Percentiles rank a stretch among this genome's conserved stretches.
Conservation (phyloP, 2,113 vertebrate species). For the Lota lota region DNA sequence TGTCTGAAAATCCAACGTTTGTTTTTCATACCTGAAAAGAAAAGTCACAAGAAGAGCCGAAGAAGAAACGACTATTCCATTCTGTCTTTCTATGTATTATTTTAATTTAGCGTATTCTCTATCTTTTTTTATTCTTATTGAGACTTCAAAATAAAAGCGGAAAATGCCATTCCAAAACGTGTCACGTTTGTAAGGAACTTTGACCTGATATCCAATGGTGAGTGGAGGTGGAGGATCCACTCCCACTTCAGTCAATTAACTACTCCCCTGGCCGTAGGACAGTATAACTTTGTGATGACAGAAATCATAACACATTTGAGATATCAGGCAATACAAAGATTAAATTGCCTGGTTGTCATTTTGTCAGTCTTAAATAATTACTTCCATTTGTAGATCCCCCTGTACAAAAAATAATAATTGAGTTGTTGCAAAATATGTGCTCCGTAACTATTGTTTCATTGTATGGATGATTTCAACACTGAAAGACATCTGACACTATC, state of each 20-base stretch:
- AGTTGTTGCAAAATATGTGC: too few species aligned
- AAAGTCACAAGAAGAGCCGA: conserved; percentile 97
- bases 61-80: conserved; percentile 84
- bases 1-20: too few species aligned
- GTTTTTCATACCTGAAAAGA: conserved; percentile 75
- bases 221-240: neutral
- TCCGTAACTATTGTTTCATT: neutral
- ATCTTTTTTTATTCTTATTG: neutral
- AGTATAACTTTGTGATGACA: neutral
- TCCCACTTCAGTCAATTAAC: neutral
- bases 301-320: neutral
- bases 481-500: neutral
- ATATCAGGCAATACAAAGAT: neutral
- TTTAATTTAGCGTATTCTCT: neutral
- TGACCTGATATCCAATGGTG: neutral
- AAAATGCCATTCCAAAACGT: neutral
- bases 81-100: neutral
- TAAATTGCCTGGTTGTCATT: too few species aligned
- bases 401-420: too few species aligned
- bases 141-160: neutral
- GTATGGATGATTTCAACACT: neutral
- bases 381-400: too few species aligned
- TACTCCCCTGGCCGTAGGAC: neutral
- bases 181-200: neutral
- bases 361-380: too few species aligned